Evolutionary conservation across 2,888 invertebrate genomes (phyloP).

Genomic region (Acanthosepion lycidas): DNA sequence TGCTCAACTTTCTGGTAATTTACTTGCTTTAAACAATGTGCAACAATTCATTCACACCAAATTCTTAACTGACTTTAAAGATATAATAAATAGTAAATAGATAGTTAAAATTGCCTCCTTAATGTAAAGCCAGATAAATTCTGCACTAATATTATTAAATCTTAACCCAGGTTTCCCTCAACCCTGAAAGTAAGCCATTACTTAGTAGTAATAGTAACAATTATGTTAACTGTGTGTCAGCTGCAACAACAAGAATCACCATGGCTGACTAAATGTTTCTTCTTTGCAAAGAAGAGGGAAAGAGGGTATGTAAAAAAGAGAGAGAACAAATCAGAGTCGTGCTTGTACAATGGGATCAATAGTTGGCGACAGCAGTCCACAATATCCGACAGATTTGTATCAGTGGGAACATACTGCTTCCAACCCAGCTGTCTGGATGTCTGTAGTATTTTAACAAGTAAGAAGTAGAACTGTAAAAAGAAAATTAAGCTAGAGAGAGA

Average conservation of each 20-base stretch:
- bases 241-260: background rate
- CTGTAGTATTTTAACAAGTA: background rate
- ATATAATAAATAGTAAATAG: too few relatives aligned
- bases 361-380: constrained; percentile 22
- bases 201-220: background rate
- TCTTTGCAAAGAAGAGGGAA: too few relatives aligned
- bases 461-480: background rate
- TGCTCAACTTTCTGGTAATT: too few relatives aligned
- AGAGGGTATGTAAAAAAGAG: background rate
- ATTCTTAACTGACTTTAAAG: too few relatives aligned
- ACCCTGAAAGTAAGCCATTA: too few relatives aligned
- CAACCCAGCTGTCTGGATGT: background rate
- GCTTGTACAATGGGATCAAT: constrained; percentile 9
- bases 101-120: too few relatives aligned
- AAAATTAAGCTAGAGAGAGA: too few relatives aligned
- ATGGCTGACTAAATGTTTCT: constrained; percentile 12
- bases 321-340: background rate
- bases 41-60: too few relatives aligned
- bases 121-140: too few relatives aligned
- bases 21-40: too few relatives aligned
- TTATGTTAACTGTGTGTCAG: background rate
- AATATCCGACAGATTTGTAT: background rate
- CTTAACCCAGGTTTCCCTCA: too few relatives aligned
- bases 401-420: constrained; percentile 13
- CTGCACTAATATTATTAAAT: too few relatives aligned